Base-by-base conservation (phyloP, 2,888 invertebrate species). In the Euspilapteryx auroguttella region DNA sequence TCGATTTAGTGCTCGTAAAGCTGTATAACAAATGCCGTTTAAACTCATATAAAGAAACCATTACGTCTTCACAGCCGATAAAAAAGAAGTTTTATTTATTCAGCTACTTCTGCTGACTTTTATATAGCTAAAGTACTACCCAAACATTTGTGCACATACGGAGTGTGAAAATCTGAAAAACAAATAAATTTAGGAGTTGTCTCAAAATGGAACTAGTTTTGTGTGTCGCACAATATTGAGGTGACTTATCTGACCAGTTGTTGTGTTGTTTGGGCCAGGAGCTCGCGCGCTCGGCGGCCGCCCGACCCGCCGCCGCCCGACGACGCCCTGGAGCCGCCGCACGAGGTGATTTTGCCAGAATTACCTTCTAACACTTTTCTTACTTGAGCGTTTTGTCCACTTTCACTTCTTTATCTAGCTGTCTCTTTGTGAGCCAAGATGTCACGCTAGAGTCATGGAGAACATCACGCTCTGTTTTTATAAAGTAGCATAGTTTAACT, bases 281-380 rank as follows among this genome's bases (percentile, higher is more conserved):
- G 68, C 66, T 66, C 65, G 49, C 62, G 69, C 47, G 50, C 61
- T 47, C 66, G 73, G 71, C 58, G 69, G 44, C 50, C 54, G 42
- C 44, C 59, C 40, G 66, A 65, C 53, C 61, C 62, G 47, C 61
- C 58, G 46, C 57, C 58, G 39, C 53, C 56, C 38, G 73, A 73
- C 38, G 73, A 69, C 49, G 64, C 63, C 42, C 40, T 63, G 65
- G 69, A 71, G 41, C 64, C 63, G 45, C 63, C 63, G 45, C 63
- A 59, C 55, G 73, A 76, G 76, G 76, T 76, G 76, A 76, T 69
- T 73, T 73, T 71, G 73, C 75, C 73, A 75, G 71, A 75, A 45
- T 69, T 75, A 71, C 71, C 69, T 65, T 61, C 42, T 59, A 61
- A 63, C 63, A 59, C 53, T 53, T 49, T 47, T 44, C 42, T 46